Evolutionary conservation across 2,888 invertebrate genomes (phyloP), one percentile per base, ranked within the genome.

Genomic region (Chrysolina oricalcia): DNA sequence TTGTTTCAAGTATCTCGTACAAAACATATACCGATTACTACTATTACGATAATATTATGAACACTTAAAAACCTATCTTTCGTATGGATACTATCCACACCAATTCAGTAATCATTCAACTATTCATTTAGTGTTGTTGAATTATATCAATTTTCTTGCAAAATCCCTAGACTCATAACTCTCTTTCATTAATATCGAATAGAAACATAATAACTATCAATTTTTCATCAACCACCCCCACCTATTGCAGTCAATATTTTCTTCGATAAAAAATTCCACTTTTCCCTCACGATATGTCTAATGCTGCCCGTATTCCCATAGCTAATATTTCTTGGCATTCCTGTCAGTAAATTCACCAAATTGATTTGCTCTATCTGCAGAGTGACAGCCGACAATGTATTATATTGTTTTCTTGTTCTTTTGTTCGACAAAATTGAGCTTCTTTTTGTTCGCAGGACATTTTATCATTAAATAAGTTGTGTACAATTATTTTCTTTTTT

Each of bases 301-400:
- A 74, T 65, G 78, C 66, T 73, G 69, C 69, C 59, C 71, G 69
- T 78, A 75, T 78, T 78, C 80, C 80, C 80, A 75, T 74, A 74
- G 78, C 80, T 75, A 78, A 80, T 80, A 78, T 80, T 78, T 80
- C 80, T 78, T 74, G 75, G 74, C 75, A 74, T 70, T 79, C 73
- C 80, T 76, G 79, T 81, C 81, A 76, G 81, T 83, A 83, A 83
- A 84, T 84, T 84, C 80, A 63, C 77, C 72, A 82, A 85, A 85
- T 84, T 84, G 83, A 84, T 83, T 84, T 81, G 82, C 83, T 78
- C 83, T 82, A 82, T 84, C 83, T 81, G 78, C 82, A 72, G 72
- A 83, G 77, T 83, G 85, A 85, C 85, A 84, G 84, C 81, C 80
- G 73, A 80, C 85, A 78, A 84, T 85, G 83, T 83, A 84, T 85